These are phyloP conservation scores for Helogale parvula DNA, from an alignment of 2,113 vertebrate genomes.

Conservation along the genomic window DNA sequence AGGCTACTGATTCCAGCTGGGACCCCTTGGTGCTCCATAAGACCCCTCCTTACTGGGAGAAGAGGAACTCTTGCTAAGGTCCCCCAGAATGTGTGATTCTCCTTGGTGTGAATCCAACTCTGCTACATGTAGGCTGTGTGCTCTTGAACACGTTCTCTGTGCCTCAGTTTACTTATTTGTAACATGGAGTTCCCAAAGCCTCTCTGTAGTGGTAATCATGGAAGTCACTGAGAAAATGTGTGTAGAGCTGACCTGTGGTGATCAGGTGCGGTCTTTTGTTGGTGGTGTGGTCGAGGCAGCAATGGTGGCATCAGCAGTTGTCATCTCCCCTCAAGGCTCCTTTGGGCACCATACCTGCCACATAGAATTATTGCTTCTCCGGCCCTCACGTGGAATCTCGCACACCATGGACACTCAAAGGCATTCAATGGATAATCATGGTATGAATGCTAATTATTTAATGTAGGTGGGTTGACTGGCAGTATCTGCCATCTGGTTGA, in stretches of 20 bases:
- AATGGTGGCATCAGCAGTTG: fast-evolving
- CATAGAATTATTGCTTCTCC: not conserved
- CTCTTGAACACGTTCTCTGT: not conserved
- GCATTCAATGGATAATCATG: too few species aligned
- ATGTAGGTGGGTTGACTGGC: not conserved
- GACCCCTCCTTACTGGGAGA: not conserved
- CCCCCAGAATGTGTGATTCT: not conserved
- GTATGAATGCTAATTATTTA: not conserved
- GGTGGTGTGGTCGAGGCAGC: not conserved
- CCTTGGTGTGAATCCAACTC: not conserved
- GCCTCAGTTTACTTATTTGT: not conserved
- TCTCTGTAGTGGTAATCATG: too few species aligned
- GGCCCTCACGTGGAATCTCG: not conserved
- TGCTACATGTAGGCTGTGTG: not conserved
- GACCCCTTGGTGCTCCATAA: not conserved
- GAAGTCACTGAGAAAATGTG: not conserved
- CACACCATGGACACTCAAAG: not conserved
- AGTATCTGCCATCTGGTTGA: not conserved
- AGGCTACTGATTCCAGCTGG: not conserved
- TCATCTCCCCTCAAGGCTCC: not conserved
- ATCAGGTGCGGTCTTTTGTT: not conserved
- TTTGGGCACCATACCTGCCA: fast-evolving
- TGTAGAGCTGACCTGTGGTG: not conserved
- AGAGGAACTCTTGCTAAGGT: not conserved
- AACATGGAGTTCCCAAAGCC: not conserved